Evolutionary conservation across 2,888 invertebrate genomes (phyloP), one percentile per base, ranked within the genome.

Genomic region (Hemistola chrysoprasaria): DNA sequence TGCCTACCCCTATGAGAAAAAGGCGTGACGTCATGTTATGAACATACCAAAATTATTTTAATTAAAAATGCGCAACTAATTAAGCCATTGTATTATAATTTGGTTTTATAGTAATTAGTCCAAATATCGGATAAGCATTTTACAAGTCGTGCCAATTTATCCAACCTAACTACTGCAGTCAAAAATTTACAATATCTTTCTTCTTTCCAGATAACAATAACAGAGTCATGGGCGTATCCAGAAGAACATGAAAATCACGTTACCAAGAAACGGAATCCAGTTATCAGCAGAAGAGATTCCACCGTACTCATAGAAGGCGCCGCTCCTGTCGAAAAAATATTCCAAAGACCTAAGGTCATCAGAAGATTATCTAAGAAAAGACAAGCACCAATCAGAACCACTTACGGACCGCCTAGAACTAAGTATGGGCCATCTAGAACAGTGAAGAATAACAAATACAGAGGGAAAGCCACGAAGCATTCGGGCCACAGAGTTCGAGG

Each of bases 201-300:
- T 24, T 46, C 5, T 11, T 81, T 84, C 20, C 84, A 87, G 87
- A 70, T 83, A 64, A 74, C 77, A 47, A 55, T 81, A 22, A 63
- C 71, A 22, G 61, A 71, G 47, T 57, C 71, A 40, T 71, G 67
- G 39, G 61, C 57, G 11, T 53, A 50, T 32, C 62, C 65, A 29
- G 67, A 69, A 24, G 8, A 7, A 1, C 47, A 40, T 46, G 34
- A 41, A 8, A 46, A 58, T 35, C 66, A 70, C 22, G 8, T 71
- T 42, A 40, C 59, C 6, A 25, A 34, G 27, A 47, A 47, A 41
- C 20, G 36, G 2, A 51, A 52, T 3, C 62, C 37, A 53, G 61
- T 57, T 47, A 30, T 74, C 4, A 53, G 34, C 1, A 78, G 74
- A 60, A 62, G 83, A 50, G 79, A 81, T 16, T 61, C 81, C 10